Conservation (phyloP, 53 echinoderm and acorn worm genomes). For the Stichopus horrens region DNA sequence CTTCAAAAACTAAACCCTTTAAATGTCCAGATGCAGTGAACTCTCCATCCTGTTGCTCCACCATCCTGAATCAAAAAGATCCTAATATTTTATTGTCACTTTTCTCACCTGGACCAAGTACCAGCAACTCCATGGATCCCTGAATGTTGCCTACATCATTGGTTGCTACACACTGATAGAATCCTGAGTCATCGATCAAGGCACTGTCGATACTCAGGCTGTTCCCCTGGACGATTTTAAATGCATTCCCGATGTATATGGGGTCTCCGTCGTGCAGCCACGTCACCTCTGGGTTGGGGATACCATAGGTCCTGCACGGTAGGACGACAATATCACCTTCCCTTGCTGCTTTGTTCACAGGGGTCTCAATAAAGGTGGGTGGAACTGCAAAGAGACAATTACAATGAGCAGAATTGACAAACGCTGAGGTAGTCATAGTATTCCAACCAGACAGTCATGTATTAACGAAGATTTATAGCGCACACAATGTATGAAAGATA, state of each 20-base stretch:
- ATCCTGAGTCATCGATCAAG: conserved; percentile 57
- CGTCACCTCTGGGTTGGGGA: conserved; percentile 64
- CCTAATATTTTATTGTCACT: no score
- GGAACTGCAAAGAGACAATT: conserved; percentile 65
- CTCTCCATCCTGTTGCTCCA: no score
- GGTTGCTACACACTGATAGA: conserved; percentile 84
- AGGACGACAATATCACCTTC: conserved; percentile 49
- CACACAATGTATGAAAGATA: no score
- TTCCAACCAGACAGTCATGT: no score
- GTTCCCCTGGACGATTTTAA: conserved; percentile 42
- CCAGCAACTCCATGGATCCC: conserved; percentile 72
- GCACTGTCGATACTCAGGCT: conserved; percentile 61
- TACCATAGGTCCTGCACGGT: conserved; percentile 76
- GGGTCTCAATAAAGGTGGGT: conserved; percentile 68
- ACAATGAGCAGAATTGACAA: background rate
- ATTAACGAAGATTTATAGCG: no score
- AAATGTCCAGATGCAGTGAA: no score
- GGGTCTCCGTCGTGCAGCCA: conserved; percentile 69
- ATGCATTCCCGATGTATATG: conserved; percentile 26
- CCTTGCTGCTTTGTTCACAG: conserved; percentile 62
- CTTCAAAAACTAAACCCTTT: no score
- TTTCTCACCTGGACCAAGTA: conserved; percentile 68
- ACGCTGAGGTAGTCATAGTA: no score
- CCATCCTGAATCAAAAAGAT: no score
- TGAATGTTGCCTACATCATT: conserved; percentile 79